Evolutionary conservation across 2,113 vertebrate species (phyloP), one percentile per base, ranked within the genome.

Genomic region (Okapia johnstoni): DNA sequence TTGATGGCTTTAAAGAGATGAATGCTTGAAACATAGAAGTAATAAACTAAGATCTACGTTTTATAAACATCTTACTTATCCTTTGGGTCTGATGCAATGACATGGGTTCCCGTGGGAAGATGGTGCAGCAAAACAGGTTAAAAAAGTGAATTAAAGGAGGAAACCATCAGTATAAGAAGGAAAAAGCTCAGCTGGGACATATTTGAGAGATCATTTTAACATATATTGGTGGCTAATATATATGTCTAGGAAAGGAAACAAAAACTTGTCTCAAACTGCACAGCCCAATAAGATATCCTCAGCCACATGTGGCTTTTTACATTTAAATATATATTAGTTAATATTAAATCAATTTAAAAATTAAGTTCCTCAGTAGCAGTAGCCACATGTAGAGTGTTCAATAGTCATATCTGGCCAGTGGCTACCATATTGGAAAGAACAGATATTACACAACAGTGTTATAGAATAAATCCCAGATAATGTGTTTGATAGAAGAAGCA

Each of bases 261-360:
- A 70, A 54, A 54, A 36, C 46, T 46, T 93, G 4, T 26, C 46
- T 81, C 7, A 6, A 84, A n/a, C 4, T 43, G 40, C 1, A n/a
- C 0, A 4, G 1, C 26, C 60, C 3, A 81, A 40, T 73, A 85
- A 70, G 26, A 52, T 46, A 36, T 48, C 19, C 2, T 57, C 9
- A 54, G n/a, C 5, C 17, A 36, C 0, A 30, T 6, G 16, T 70
- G 7, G 10, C 3, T 30, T n/a, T 48, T 4, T 4, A 48, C 4
- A 73, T 84, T 52, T 77, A 26, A 36, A n/a, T 80, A 70, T 7
- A 46, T 48, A 23, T 52, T 83, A 57, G 33, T 33, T 84, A 70
- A 79, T 70, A 66, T 50, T 84, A 88, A 76, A 19, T 36, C 61
- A 25, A 77, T 63, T 70, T 57, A 11, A 81, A 48, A 57, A 0